Percentiles rank a stretch among this genome's conserved stretches.
phyloP scores from a whole-genome alignment of 2,888 invertebrate genomes.

The Subacronicta megacephala region DNA sequence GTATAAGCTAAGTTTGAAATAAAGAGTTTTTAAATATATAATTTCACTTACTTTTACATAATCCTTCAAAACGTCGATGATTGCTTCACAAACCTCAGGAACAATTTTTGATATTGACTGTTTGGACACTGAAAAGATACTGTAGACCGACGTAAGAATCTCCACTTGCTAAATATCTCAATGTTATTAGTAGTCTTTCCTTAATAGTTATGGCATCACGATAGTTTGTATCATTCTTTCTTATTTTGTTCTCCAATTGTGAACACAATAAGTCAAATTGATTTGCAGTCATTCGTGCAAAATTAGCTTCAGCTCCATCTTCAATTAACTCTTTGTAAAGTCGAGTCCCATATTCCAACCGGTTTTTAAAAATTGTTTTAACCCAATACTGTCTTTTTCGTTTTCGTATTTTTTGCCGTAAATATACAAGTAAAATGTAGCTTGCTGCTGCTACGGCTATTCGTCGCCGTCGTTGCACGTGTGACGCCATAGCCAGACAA shows the following conservation, averaged over 20 bases:
- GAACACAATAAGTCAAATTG: slow-evolving; percentile 52
- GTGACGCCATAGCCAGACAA: slow-evolving; percentile 47
- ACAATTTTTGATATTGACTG: slow-evolving; percentile 46
- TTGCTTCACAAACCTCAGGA: slow-evolving; percentile 51
- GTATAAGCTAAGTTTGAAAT: too few relatives aligned
- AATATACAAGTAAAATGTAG: slow-evolving; percentile 44
- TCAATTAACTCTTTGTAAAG: slow-evolving; percentile 31
- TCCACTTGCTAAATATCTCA: slow-evolving; percentile 51
- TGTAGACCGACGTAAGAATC: slow-evolving; percentile 50
- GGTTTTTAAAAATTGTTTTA: slow-evolving; percentile 33
- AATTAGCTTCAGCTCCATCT: slow-evolving; percentile 47
- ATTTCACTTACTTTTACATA: slow-evolving; percentile 51
- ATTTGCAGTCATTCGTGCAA: slow-evolving; percentile 49
- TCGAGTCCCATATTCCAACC: slow-evolving; percentile 29
- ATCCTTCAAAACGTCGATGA: slow-evolving; percentile 45
- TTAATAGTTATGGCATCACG: slow-evolving; percentile 48
- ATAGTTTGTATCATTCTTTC: slow-evolving; percentile 48
- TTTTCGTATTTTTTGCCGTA: slow-evolving; percentile 40
- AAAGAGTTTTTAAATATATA: too few relatives aligned
- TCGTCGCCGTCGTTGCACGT: slow-evolving; percentile 48
- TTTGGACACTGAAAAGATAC: slow-evolving; percentile 45
- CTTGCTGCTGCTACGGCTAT: slow-evolving; percentile 50
- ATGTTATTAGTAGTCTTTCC: slow-evolving; percentile 48
- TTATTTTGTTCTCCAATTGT: slow-evolving; percentile 41
- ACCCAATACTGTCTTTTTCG: slow-evolving; percentile 43